These are phyloP conservation scores for Rhabditoides inermis DNA, from an alignment of 2,888 invertebrate genomes.

Conservation along the genomic window DNA sequence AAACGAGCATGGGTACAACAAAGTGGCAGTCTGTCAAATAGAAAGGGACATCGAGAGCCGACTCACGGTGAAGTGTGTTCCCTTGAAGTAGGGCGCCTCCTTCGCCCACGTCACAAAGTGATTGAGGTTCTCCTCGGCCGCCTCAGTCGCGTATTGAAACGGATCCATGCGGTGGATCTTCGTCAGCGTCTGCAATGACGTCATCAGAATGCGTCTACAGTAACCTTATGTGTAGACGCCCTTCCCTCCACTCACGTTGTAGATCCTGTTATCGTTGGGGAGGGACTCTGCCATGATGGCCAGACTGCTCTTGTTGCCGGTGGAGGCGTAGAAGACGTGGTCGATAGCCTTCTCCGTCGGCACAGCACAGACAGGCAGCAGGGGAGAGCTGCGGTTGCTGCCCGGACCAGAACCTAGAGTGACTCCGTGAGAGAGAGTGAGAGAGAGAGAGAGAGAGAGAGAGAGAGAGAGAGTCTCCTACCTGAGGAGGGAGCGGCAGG, in stretches of 20 bases:
- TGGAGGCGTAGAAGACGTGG: slow-evolving; percentile 29
- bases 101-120: slow-evolving; percentile 38
- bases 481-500: slow-evolving; percentile 8
- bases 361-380: slow-evolving; percentile 45
- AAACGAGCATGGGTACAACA: not conserved
- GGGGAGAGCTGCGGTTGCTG: slow-evolving; percentile 25
- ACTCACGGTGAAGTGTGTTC: slow-evolving; percentile 24
- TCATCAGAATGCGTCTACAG: slow-evolving; percentile 1
- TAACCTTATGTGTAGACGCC: too few species aligned
- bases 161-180: slow-evolving; percentile 1
- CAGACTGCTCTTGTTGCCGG: slow-evolving; percentile 10
- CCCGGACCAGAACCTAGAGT: slow-evolving; percentile 15
- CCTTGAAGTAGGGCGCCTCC: slow-evolving; percentile 29
- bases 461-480: not conserved
- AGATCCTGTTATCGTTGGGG: slow-evolving; percentile 7
- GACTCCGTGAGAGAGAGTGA: not conserved
- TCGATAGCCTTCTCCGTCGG: slow-evolving; percentile 49
- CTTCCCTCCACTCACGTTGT: not conserved
- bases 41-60: too few species aligned
- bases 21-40: too few species aligned
- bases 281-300: slow-evolving; percentile 17
- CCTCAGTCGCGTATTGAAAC: slow-evolving; percentile 20
- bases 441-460: not conserved
- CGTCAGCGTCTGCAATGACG: not conserved
- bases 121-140: slow-evolving; percentile 33